A percentile compares a stretch with the other conserved stretches of the same genome.
phyloP scores from a whole-genome alignment of 1,140 invertebrate species.

The Lanistes nyassanus region DNA sequence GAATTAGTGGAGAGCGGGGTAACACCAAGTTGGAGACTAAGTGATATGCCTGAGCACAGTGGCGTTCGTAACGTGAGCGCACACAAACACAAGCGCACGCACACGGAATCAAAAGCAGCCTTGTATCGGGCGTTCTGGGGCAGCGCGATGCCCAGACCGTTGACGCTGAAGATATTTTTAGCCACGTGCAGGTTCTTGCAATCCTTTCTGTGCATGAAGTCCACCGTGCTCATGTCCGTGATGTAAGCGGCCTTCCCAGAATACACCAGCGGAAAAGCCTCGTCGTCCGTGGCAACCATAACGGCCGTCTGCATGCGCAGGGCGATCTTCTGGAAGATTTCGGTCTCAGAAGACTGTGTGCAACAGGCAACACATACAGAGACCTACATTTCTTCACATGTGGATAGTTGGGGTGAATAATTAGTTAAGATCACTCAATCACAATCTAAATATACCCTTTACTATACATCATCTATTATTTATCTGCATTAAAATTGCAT shows the following conservation, averaged over 20 bases:
- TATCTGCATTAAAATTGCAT: no score
- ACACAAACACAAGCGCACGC: slow-evolving; percentile 3
- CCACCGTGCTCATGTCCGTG: slow-evolving; percentile 34
- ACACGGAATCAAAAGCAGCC: slow-evolving; percentile 32
- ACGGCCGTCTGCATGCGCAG: slow-evolving; percentile 30
- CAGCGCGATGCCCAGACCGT: slow-evolving; percentile 45
- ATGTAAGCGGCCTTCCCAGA: background rate
- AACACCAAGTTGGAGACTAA: background rate
- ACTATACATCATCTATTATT: no score
- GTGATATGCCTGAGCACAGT: background rate
- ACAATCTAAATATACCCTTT: no score
- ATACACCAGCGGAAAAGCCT: slow-evolving; percentile 30
- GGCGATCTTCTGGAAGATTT: slow-evolving; percentile 40
- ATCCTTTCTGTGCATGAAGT: slow-evolving; percentile 39
- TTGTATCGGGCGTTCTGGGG: slow-evolving; percentile 41
- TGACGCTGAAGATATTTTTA: slow-evolving; percentile 48
- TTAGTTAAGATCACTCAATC: no score
- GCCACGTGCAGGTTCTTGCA: slow-evolving; percentile 44
- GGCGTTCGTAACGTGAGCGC: no score
- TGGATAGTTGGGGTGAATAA: no score
- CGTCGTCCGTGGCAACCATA: slow-evolving; percentile 26
- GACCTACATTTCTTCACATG: no score
- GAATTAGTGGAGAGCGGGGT: background rate
- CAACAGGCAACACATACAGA: no score
- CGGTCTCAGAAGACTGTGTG: slow-evolving; percentile 31